Evolutionary conservation across 2,888 invertebrate genomes (phyloP), one percentile per base, ranked within the genome.

Genomic region (Branchipolynoe longqiensis): DNA sequence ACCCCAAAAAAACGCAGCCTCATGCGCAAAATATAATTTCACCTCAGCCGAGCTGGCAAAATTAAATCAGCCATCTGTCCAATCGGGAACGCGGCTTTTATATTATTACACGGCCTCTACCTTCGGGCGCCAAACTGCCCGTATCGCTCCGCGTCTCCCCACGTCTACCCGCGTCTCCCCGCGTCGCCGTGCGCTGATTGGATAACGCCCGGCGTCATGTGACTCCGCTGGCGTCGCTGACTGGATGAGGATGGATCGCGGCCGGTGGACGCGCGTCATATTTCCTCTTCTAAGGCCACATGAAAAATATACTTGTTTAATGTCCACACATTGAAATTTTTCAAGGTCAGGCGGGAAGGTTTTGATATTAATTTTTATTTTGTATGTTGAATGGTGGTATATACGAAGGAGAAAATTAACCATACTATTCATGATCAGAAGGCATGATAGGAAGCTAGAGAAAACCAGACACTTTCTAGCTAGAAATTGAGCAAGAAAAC

Each of bases 1-100:
- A n/a, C n/a, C n/a, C n/a, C n/a, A n/a, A n/a, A n/a, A n/a, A n/a
- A n/a, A n/a, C n/a, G n/a, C n/a, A n/a, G n/a, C 48, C 18, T 18
- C 8, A 48, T 12, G 48, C 18, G 36, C 36, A 14, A 38, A 69
- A 69, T 14, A 69, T 69, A 69, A 69, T 69, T 69, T 33, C 69
- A 69, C 38, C 36, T 69, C 69, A 69, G 38, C 38, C 33, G 69
- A n/a, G 33, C 69, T 69, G 28, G 31, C 22, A 78, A n/a, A 78
- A 78, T 78, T 78, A 78, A 78, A 78, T 78, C 78, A 41, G 12
- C 41, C 78, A 54, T 78, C 78, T 54, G 54, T 78, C 78, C 78
- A 78, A 78, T 78, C 54, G 78, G 28, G 41, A n/a, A 31, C 18
- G 78, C 25, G 78, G 78, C 78, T 48, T 78, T 54, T 78, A 78